Conservation (phyloP, 2,113 vertebrate species). For the Mustela lutreola region DNA sequence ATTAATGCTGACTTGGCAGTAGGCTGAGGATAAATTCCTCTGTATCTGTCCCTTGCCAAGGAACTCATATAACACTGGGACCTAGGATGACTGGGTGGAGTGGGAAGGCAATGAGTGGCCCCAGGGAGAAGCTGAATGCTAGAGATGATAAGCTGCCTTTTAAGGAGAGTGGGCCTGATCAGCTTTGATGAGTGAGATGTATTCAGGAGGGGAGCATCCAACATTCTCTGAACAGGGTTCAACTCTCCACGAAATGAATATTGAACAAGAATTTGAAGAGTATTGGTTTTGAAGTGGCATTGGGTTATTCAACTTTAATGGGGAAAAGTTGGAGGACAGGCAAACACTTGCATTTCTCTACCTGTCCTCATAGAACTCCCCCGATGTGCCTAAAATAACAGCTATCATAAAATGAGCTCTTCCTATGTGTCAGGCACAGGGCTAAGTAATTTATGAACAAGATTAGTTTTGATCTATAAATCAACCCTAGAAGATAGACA, state of each 20-base stretch:
- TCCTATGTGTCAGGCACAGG: not conserved
- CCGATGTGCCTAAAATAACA: not conserved
- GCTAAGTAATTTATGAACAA: not conserved
- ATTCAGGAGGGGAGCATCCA: not conserved
- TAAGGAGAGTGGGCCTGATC: not conserved
- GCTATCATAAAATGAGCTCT: not conserved
- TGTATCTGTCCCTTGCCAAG: conserved; percentile 31
- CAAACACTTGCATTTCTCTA: not conserved
- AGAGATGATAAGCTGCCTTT: not conserved
- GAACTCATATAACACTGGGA: not conserved
- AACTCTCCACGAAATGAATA: not conserved
- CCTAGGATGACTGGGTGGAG: not conserved
- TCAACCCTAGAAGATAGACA: not conserved
- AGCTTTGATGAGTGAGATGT: not conserved
- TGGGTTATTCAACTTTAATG: not conserved
- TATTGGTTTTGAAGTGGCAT: not conserved
- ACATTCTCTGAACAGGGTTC: not conserved
- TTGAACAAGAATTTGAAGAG: not conserved
- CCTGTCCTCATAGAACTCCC: not conserved
- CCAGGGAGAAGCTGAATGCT: not conserved
- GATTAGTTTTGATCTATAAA: conserved; percentile 10
- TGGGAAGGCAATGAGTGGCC: not conserved
- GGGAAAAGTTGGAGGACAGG: not conserved
- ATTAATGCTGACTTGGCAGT: not conserved
- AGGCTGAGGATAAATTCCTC: conserved; percentile 23